Evolutionary conservation across 2,113 vertebrate genomes (phyloP).

Genomic region (Polypterus bichir): DNA sequence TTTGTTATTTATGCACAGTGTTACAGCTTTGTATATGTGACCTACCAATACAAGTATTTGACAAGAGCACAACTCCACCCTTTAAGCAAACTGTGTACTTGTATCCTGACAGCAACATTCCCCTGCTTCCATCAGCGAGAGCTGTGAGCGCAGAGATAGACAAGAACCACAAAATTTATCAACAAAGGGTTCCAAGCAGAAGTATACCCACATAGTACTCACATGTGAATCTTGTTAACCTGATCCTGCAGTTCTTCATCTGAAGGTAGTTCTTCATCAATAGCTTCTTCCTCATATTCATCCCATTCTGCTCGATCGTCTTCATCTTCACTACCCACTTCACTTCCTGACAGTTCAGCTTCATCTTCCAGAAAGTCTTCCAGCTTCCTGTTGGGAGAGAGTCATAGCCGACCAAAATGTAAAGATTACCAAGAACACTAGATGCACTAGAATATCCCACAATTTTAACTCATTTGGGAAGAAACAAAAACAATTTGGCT

Average conservation of each 20-base stretch:
- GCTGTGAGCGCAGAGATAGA: too few species aligned
- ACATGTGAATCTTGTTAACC: slow-evolving; percentile 94
- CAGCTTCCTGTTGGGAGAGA: slow-evolving; percentile 46
- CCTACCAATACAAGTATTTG: too few species aligned
- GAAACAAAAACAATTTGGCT: background rate
- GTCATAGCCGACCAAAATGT: background rate
- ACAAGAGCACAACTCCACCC: too few species aligned
- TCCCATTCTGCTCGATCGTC: slow-evolving; percentile 60
- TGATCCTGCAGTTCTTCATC: slow-evolving; percentile 78
- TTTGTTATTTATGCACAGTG: too few species aligned
- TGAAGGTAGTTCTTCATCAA: slow-evolving; percentile 79
- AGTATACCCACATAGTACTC: slow-evolving; percentile 27
- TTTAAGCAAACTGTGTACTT: too few species aligned
- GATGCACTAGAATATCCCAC: background rate
- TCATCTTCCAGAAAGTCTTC: slow-evolving; percentile 83
- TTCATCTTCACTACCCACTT: slow-evolving; percentile 78
- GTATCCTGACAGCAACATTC: too few species aligned
- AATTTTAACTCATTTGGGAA: background rate
- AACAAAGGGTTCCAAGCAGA: too few species aligned
- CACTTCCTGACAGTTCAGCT: slow-evolving; percentile 87
- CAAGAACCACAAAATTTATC: too few species aligned
- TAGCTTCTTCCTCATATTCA: slow-evolving; percentile 81
- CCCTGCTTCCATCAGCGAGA: too few species aligned
- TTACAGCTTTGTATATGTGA: too few species aligned
- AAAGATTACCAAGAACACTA: background rate